Evolutionary conservation across 2,888 invertebrate genomes (phyloP).

Genomic region (Brassicogethes aeneus): DNA sequence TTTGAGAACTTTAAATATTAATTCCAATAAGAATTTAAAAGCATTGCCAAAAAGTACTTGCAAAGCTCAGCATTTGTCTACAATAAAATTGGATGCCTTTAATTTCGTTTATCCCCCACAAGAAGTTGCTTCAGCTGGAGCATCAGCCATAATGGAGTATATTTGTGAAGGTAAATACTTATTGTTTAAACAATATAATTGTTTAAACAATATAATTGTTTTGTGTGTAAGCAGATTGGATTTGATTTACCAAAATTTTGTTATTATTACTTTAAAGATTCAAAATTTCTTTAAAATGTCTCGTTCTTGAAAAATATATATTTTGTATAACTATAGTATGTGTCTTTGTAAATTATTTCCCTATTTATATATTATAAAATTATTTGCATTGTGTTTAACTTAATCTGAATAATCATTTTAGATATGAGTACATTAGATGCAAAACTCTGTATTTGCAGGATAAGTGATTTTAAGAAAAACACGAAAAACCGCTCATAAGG

Average conservation of each 20-base stretch:
- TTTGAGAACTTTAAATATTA: constrained; percentile 53
- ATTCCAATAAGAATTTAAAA: constrained; percentile 49
- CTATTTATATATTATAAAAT: no score
- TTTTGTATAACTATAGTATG: neutral
- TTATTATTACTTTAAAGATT: neutral
- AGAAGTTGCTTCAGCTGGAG: constrained; percentile 51
- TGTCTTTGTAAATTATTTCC: neutral
- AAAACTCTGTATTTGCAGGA: no score
- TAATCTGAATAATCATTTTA: no score
- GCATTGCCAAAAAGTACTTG: constrained; percentile 58
- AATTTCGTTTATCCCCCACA: constrained; percentile 57
- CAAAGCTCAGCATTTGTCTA: constrained; percentile 51
- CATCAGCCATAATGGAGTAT: constrained; percentile 56
- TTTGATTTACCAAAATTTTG: no score
- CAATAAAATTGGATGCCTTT: constrained; percentile 53
- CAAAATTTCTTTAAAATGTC: neutral
- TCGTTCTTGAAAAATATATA: neutral
- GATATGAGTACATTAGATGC: no score
- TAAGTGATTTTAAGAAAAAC: no score
- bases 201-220: no score
- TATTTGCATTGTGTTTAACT: no score
- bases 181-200: neutral
- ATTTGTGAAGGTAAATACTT: constrained; percentile 45
- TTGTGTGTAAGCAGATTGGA: no score
- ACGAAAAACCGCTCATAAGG: no score